Evolutionary conservation across 1,140 invertebrate species (phyloP), one percentile per base, ranked within the genome.

Genomic region (Leptonema lineaticorne): DNA sequence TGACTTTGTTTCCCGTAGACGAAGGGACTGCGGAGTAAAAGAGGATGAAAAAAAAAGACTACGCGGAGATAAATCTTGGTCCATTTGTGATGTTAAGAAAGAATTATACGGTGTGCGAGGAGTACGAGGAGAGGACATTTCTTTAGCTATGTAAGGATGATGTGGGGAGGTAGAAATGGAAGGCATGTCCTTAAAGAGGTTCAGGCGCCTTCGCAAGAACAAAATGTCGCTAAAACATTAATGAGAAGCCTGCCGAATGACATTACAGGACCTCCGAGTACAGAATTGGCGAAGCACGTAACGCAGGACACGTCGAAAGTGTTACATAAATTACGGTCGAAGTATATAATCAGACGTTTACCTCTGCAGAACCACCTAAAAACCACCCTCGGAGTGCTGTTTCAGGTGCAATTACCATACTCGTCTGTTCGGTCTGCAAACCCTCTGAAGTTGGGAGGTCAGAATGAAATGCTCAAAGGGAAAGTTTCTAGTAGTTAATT

Each of bases 141-240:
- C 7, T n/a, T 28, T n/a, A 28, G 63, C 16, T 5, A 1, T 30
- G 14, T 26, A 3, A 1, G 37, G 22, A 41, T 60, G 29, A 30
- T 26, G 18, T 60, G 60, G 29, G 56, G 24, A n/a, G 56, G 26
- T n/a, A n/a, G n/a, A n/a, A n/a, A n/a, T n/a, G n/a, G n/a, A n/a
- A n/a, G n/a, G n/a, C n/a, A n/a, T n/a, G n/a, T 45, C 20, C 24
- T 33, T 59, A 20, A 30, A 59, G 41, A 50, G 26, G 45, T 22
- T n/a, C 22, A 69, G 65, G 60, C 62, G 50, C 63, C 63, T 60
- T 69, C 58, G 41, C 45, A 65, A n/a, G 71, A 72, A 72, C 65
- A 73, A 70, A 73, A 73, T 73, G 71, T 73, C 71, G 58, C 71
- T 73, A 73, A 73, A 73, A 73, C 71, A 73, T 73, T 73, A 73